A percentile compares a stretch with the other conserved stretches of the same genome.
These are phyloP conservation scores for Rhodophaea formosa DNA, from an alignment of 2,888 invertebrate species.

Conservation along the genomic window DNA sequence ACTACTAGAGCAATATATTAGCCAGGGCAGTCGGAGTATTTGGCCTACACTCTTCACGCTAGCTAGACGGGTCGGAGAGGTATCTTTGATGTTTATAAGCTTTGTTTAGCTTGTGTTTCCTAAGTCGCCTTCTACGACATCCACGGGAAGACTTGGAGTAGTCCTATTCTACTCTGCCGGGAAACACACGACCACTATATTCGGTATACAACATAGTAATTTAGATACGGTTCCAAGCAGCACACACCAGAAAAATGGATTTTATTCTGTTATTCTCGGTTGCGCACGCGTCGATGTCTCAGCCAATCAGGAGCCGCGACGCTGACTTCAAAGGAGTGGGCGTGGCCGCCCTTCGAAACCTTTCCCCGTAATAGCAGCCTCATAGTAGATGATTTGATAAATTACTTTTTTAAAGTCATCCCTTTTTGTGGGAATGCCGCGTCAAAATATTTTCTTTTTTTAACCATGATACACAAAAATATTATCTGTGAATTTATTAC, in stretches of 20 bases:
- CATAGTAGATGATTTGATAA: slow-evolving; percentile 31
- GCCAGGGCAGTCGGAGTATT: too few species aligned
- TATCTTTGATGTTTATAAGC: too few species aligned
- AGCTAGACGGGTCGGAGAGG: too few species aligned
- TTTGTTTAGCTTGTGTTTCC: too few species aligned
- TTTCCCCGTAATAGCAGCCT: slow-evolving; percentile 30
- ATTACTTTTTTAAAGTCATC: slow-evolving; percentile 35
- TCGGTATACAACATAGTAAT: background rate
- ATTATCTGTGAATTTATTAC: background rate
- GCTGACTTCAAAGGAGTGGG: slow-evolving; percentile 27
- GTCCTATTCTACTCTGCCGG: too few species aligned
- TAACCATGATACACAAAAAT: slow-evolving; percentile 7
- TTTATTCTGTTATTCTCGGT: slow-evolving; percentile 6
- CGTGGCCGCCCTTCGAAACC: slow-evolving; percentile 27
- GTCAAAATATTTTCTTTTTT: slow-evolving; percentile 27
- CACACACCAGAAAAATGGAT: slow-evolving; percentile 1
- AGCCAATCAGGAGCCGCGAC: slow-evolving; percentile 33
- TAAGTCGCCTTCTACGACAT: too few species aligned
- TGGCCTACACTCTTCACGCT: too few species aligned
- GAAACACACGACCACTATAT: too few species aligned
- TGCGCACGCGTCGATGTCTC: slow-evolving; percentile 33
- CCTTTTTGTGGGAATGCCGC: slow-evolving; percentile 26
- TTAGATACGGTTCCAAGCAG: background rate
- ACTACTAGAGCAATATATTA: too few species aligned
- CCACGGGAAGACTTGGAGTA: too few species aligned